A percentile compares a stretch with the other conserved stretches of the same genome.
phyloP scores from a whole-genome alignment of 2,113 vertebrate genomes.

The Diglossa brunneiventris region DNA sequence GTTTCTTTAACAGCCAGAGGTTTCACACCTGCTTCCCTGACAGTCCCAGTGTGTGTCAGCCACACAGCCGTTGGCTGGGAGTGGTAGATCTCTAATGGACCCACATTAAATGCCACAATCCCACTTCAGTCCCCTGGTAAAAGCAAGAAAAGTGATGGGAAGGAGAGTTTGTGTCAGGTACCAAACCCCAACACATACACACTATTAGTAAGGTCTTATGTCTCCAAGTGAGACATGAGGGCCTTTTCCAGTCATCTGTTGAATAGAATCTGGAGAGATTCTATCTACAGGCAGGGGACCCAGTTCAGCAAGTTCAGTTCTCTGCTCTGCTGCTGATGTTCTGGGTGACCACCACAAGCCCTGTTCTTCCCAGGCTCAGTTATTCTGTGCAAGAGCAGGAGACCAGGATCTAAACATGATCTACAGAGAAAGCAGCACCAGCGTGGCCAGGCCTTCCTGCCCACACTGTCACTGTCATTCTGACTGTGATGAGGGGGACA shows the following conservation, averaged over 20 bases:
- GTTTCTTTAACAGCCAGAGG: background rate
- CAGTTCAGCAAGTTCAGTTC: background rate
- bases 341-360: background rate
- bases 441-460: background rate
- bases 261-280: background rate
- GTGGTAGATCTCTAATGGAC: fast-evolving
- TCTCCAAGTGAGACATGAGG: background rate
- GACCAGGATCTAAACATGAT: fast-evolving
- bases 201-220: background rate
- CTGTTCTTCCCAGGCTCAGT: background rate
- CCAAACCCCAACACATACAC: background rate
- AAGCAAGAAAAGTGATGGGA: background rate
- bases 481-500: fast-evolving
- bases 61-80: background rate
- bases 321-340: background rate
- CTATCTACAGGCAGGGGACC: background rate
- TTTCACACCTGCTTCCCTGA: background rate
- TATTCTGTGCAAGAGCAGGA: background rate
- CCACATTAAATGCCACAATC: background rate
- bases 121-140: background rate
- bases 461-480: fast-evolving
- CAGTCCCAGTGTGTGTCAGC: fast-evolving
- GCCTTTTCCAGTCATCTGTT: background rate
- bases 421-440: background rate
- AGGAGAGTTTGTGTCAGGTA: background rate